These are phyloP conservation scores for Saccostrea echinata DNA, from an alignment of 1,140 invertebrate genomes.

Conservation along the genomic window DNA sequence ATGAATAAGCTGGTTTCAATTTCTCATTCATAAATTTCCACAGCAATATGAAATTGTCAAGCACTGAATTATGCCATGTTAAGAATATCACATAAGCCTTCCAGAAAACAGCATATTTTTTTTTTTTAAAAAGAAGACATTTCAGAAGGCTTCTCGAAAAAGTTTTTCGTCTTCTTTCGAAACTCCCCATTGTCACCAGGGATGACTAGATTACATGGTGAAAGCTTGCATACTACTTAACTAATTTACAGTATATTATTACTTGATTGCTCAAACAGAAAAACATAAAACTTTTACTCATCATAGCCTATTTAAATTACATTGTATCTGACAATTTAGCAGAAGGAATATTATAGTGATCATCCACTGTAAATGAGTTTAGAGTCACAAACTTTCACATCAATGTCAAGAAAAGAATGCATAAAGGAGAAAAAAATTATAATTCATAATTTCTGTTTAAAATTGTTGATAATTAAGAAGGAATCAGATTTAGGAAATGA, in stretches of 20 bases:
- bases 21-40: neutral
- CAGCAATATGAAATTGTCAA: neutral
- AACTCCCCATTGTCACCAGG: slow-evolving; percentile 4
- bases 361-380: neutral
- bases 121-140: neutral
- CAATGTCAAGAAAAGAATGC: neutral
- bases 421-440: neutral
- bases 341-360: neutral
- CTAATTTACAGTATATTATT: neutral
- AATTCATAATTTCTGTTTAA: neutral
- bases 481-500: neutral
- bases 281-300: too few relatives aligned
- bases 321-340: too few relatives aligned
- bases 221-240: neutral
- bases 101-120: neutral
- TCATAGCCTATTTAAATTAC: too few relatives aligned
- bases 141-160: slow-evolving; percentile 25
- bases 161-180: slow-evolving; percentile 14
- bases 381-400: neutral
- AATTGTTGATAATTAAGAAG: neutral
- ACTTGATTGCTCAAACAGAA: too few relatives aligned
- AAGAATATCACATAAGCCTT: slow-evolving; percentile 31
- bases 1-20: neutral
- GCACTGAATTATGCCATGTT: slow-evolving; percentile 8
- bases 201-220: slow-evolving; percentile 9